Conservation (phyloP, 2,797 vertebrate genomes). For the Chiloscyllium punctatum region DNA sequence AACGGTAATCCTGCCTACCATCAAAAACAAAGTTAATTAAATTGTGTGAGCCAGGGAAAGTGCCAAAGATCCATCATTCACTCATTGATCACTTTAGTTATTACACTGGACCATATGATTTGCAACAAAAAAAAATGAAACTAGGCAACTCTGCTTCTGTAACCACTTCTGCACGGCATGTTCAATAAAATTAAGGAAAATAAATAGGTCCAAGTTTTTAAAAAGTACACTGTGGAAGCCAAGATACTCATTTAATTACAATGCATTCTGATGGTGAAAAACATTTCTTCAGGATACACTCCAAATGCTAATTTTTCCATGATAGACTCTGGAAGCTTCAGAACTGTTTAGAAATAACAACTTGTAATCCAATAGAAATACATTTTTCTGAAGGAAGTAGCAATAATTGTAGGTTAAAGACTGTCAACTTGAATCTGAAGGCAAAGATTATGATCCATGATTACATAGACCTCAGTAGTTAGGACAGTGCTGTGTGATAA, state of each 20-base stretch:
- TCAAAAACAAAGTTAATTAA: constrained; percentile 18
- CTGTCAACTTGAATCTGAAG: constrained; percentile 38
- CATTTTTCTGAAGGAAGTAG: constrained; percentile 40
- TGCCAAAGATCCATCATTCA: neutral
- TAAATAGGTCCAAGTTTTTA: constrained; percentile 41
- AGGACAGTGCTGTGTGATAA: neutral
- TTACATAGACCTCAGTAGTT: neutral
- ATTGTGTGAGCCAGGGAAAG: neutral
- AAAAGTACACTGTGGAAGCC: constrained; percentile 13
- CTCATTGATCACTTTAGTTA: neutral
- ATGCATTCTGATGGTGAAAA: constrained; percentile 6
- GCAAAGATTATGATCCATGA: neutral
- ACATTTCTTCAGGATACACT: constrained; percentile 33
- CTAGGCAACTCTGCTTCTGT: fast-evolving
- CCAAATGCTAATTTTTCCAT: neutral
- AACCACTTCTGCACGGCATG: neutral
- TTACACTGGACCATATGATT: fast-evolving
- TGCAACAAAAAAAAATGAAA: neutral
- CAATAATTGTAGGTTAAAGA: constrained; percentile 38
- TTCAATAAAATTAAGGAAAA: constrained; percentile 40
- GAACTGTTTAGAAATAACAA: constrained; percentile 39
- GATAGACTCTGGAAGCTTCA: neutral
- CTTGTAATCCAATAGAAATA: constrained; percentile 42
- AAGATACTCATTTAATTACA: constrained; percentile 40
- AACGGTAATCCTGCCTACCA: neutral